Evolutionary conservation across 2,113 vertebrate species (phyloP), one percentile per base, ranked within the genome.

Genomic region (Aepyceros melampus): DNA sequence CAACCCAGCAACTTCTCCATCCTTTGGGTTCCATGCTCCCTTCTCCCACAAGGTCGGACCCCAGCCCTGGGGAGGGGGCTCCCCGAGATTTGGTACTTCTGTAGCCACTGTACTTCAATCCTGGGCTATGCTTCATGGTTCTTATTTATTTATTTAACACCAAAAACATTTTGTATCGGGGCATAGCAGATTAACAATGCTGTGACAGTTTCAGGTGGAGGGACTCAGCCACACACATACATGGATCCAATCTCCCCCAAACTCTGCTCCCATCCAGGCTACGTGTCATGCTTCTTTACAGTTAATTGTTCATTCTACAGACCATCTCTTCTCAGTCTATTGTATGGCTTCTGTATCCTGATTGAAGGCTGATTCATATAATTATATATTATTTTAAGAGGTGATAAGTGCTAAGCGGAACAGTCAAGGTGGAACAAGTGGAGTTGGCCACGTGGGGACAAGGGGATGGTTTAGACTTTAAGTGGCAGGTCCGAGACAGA

Each of bases 361-460:
- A 29, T 36, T 31, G 45, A 43, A 62, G 12, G 8, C 67, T 53
- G 36, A 43, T 29, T 86, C 29, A 2, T 64, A 47, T 82, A 89
- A 97, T 94, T 85, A 76, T 14, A 56, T 49, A 51, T 76, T 71
- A 93, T 64, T 64, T 51, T n/a, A 81, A 82, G 81, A 76, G 88
- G 85, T 33, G 33, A 33, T 60, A 43, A 27, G 71, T 19, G 60
- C 47, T 36, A 23, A 55, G 85, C 21, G 87, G 76, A 43, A 87
- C 36, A 86, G 76, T 43, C 58, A 55, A 74, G 19, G 4, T 29
- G 29, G 84, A 40, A 82, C 53, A 43, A 25, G 9, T 11, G 1
- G 36, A 43, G 5, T 7, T 6, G 31, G n/a, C 16, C 4, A 36
- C 27, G 33, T 3, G 2, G 3, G 11, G 25, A 64, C 10, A 21